A percentile compares a stretch with the other conserved stretches of the same genome.
Evolutionary conservation across 2,888 invertebrate species (phyloP).

Genomic region (Idaea straminata): DNA sequence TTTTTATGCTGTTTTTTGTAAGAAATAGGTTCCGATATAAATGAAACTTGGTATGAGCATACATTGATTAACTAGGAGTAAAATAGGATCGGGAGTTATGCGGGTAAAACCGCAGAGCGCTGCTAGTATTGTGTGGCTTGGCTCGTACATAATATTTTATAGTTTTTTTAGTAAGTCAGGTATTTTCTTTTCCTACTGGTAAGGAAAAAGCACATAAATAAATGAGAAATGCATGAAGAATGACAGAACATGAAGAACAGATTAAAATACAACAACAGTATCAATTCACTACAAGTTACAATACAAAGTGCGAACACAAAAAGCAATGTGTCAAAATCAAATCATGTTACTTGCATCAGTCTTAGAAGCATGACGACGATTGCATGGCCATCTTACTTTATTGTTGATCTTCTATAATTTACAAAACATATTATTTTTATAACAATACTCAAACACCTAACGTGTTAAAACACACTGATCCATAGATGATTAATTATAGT

Average conservation of each 20-base stretch:
- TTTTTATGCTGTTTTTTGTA: too few relatives aligned
- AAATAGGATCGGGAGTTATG: too few relatives aligned
- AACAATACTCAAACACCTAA: not conserved
- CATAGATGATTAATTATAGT: not conserved
- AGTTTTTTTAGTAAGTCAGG: too few relatives aligned
- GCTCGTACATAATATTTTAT: too few relatives aligned
- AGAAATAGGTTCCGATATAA: too few relatives aligned
- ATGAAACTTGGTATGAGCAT: too few relatives aligned
- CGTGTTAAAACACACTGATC: not conserved
- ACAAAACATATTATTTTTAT: slow-evolving; percentile 40
- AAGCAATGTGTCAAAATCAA: slow-evolving; percentile 62
- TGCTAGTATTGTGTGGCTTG: too few relatives aligned
- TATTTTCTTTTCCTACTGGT: too few relatives aligned
- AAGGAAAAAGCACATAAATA: not conserved
- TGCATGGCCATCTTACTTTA: slow-evolving; percentile 61
- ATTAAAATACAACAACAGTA: not conserved
- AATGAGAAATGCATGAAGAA: not conserved
- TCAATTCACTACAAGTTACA: not conserved
- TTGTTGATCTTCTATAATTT: slow-evolving; percentile 77
- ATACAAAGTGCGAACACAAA: slow-evolving; percentile 48
- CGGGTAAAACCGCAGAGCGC: too few relatives aligned
- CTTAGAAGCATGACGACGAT: slow-evolving; percentile 67
- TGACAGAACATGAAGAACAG: not conserved
- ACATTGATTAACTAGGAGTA: too few relatives aligned
- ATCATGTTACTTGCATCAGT: slow-evolving; percentile 75